phyloP scores from a whole-genome alignment of 2,888 invertebrate genomes.

The Metalampra italica region DNA sequence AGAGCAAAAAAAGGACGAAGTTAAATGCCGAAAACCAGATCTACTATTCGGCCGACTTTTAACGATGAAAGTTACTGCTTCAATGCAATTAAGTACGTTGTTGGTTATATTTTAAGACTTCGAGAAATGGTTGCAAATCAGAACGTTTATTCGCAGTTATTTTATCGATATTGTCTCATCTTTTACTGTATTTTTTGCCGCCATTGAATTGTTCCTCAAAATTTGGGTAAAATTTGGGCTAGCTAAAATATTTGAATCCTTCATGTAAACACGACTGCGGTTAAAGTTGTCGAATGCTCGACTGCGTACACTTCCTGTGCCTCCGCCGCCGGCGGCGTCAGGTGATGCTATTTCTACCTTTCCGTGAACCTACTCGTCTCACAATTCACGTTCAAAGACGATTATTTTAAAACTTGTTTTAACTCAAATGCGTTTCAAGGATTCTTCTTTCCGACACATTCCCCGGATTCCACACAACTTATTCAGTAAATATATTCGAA shows the following conservation, averaged over 20 bases:
- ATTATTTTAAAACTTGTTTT: conserved; percentile 50
- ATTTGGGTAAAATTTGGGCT: too few species aligned
- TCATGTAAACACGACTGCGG: not conserved
- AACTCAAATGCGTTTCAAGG: conserved; percentile 30
- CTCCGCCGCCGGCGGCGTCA: conserved; percentile 39
- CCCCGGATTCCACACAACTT: conserved; percentile 8
- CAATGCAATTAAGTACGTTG: not conserved
- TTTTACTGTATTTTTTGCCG: too few species aligned
- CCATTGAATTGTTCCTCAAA: too few species aligned
- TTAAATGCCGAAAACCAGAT: conserved; percentile 26
- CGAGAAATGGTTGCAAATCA: too few species aligned
- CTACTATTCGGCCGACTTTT: conserved; percentile 17
- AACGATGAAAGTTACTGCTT: conserved; percentile 19
- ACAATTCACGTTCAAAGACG: conserved; percentile 68
- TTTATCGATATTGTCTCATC: too few species aligned
- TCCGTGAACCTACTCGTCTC: conserved; percentile 52
- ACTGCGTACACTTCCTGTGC: conserved; percentile 61
- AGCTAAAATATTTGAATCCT: too few species aligned
- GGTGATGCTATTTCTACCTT: conserved; percentile 66
- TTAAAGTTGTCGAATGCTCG: conserved; percentile 26
- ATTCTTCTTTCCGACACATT: conserved; percentile 22
- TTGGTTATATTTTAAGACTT: too few species aligned
- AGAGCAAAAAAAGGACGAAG: conserved; percentile 21
- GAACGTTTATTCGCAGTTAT: too few species aligned
- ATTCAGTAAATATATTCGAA: not conserved